These are phyloP conservation scores for Notolepis coatsorum DNA, from an alignment of 2,797 vertebrate species.

Conservation along the genomic window DNA sequence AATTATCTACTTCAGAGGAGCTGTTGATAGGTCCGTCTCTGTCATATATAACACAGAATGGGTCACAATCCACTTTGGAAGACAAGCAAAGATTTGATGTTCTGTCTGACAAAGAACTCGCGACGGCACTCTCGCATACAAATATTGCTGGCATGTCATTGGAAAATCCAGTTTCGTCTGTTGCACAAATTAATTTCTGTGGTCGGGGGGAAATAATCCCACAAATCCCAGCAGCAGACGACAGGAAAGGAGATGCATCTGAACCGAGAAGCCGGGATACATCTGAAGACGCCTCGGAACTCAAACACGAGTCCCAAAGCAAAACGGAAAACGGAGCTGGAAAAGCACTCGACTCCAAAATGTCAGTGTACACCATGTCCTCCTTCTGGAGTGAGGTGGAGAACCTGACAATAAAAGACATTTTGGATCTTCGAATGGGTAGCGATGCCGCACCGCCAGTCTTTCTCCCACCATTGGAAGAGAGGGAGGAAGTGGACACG, in stretches of 20 bases:
- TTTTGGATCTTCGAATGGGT: conserved; percentile 70
- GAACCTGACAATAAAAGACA: conserved; percentile 85
- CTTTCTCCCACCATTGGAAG: conserved; percentile 50
- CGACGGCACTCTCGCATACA: conserved; percentile 25
- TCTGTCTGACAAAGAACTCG: conserved; percentile 20
- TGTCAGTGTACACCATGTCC: conserved; percentile 79
- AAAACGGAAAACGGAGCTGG: conserved; percentile 14
- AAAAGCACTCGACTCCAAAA: conserved; percentile 22
- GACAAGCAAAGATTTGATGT: background rate
- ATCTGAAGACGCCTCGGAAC: conserved; percentile 17
- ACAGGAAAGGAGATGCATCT: background rate
- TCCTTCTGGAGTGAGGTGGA: conserved; percentile 88
- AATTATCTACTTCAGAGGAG: conserved; percentile 20
- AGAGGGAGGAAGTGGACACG: conserved; percentile 46
- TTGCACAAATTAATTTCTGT: conserved; percentile 19
- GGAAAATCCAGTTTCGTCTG: conserved; percentile 19
- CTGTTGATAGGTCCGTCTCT: conserved; percentile 20
- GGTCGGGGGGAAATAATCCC: conserved; percentile 7
- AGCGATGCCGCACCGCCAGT: conserved; percentile 33
- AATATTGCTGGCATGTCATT: conserved; percentile 31
- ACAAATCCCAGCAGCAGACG: background rate
- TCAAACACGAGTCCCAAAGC: conserved; percentile 9
- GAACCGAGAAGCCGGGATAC: conserved; percentile 12
- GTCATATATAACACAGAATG: conserved; percentile 12
- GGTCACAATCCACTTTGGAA: conserved; percentile 28